Conservation (phyloP, 2,113 vertebrate species). For the Cyphomyrus discorhynchus region DNA sequence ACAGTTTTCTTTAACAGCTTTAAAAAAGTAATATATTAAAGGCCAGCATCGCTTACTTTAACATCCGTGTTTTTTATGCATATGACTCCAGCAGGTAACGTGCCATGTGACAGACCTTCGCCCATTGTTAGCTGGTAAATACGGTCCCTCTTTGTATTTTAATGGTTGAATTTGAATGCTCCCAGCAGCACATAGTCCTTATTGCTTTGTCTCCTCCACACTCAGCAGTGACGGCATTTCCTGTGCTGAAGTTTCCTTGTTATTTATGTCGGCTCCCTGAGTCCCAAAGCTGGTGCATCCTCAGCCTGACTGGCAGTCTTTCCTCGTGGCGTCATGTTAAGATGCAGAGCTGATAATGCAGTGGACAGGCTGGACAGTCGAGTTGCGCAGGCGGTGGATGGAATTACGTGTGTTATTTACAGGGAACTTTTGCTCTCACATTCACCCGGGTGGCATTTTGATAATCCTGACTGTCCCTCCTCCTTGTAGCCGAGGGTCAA, state of each 20-base stretch:
- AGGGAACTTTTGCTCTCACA: constrained; percentile 56
- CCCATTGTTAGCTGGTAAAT: neutral
- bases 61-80: neutral
- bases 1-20: neutral
- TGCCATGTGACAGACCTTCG: neutral
- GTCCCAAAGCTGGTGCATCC: neutral
- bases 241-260: neutral
- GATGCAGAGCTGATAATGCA: constrained; percentile 57
- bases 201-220: neutral
- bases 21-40: neutral
- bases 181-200: neutral
- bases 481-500: constrained; percentile 57
- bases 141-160: neutral
- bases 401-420: constrained; percentile 51
- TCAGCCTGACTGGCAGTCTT: constrained; percentile 47
- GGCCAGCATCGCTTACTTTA: neutral
- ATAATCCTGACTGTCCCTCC: constrained; percentile 52
- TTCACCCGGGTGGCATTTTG: constrained; percentile 46
- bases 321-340: constrained; percentile 46
- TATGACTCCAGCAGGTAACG: neutral
- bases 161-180: neutral
- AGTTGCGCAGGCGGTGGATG: constrained; percentile 12
- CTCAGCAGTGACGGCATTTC: neutral
- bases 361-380: constrained; percentile 50
- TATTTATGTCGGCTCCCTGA: neutral